Conservation (phyloP, 2,113 vertebrate genomes). For the Poicephalus gulielmi region DNA sequence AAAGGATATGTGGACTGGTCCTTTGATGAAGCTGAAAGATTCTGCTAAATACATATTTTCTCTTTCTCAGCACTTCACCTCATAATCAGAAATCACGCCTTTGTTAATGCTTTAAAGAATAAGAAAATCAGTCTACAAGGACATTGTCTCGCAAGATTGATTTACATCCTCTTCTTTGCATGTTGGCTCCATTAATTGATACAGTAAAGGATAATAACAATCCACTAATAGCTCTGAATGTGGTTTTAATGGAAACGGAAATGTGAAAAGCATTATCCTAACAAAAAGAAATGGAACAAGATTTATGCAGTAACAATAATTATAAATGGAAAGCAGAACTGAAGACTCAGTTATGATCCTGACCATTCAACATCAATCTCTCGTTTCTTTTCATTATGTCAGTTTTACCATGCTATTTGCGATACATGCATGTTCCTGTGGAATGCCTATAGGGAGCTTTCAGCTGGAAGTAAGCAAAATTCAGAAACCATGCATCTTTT, state of each 20-base stretch:
- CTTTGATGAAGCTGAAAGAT: neutral
- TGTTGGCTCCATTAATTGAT: constrained; percentile 67
- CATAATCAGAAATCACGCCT: constrained; percentile 6
- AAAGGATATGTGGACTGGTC: neutral
- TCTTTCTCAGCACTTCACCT: neutral
- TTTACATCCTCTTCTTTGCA: constrained; percentile 42
- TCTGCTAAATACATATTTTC: neutral
- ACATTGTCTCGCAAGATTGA: constrained; percentile 32
- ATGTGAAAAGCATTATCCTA: constrained; percentile 36
- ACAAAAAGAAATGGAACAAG: constrained; percentile 42
- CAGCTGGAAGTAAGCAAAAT: neutral
- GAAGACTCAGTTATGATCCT: neutral
- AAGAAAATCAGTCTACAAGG: neutral
- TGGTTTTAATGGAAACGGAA: constrained; percentile 59
- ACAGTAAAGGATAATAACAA: constrained; percentile 40
- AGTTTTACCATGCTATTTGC: neutral
- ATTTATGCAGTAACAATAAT: constrained; percentile 59
- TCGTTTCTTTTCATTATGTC: neutral
- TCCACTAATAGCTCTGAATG: constrained; percentile 56
- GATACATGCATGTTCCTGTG: neutral
- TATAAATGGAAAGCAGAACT: neutral
- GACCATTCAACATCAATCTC: neutral
- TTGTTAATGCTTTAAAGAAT: neutral
- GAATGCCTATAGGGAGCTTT: neutral
- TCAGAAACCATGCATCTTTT: neutral